Evolutionary conservation across 2,113 vertebrate genomes (phyloP), one percentile per base, ranked within the genome.

Genomic region (Eubucco bourcierii): DNA sequence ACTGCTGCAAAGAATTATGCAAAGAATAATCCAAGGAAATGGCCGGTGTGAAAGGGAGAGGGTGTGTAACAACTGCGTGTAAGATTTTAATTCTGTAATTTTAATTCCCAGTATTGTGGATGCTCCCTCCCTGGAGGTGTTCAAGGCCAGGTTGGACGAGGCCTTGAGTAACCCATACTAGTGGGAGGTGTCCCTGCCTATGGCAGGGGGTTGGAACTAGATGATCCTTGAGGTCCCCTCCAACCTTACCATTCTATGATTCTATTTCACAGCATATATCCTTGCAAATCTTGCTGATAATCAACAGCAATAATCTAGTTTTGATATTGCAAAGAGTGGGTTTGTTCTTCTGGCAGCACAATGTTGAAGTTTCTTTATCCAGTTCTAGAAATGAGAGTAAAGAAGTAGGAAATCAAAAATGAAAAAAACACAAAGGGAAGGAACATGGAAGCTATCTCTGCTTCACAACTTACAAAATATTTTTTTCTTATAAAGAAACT

Each of bases 401-500:
- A 92, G 67, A 79, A 87, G 21, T 73, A 87, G 41, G 88, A 94
- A 96, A 95, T 63, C 25, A 93, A 94, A 97, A 97, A 86, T 46
- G 15, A 85, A 90, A 75, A 90, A 91, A 63, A 55, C 10, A 39
- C 5, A 90, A 90, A 64, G 47, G 34, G 25, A 65, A 16, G 11
- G 24, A 91, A 58, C 1, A 2, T 12, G 11, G 19, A 67, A 41
- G 52, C 29, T 70, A 79, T 73, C 72, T 95, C 92, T 91, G 90
- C 92, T 95, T 96, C 89, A 77, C 74, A 82, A 80, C 44, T 76
- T 61, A 87, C 12, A 61, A 92, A 88, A 37, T 47, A 41, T 64
- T 15, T 5, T 65, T 59, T 52, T 44, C 29, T 31, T 60, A 52
- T 44, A 41, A 87, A 88, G 47, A 84, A 82, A 52, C 60, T 74